Percentiles rank a stretch among this genome's conserved stretches.
These are phyloP conservation scores for Thumatha senex DNA, from an alignment of 2,888 invertebrate species.

Conservation along the genomic window DNA sequence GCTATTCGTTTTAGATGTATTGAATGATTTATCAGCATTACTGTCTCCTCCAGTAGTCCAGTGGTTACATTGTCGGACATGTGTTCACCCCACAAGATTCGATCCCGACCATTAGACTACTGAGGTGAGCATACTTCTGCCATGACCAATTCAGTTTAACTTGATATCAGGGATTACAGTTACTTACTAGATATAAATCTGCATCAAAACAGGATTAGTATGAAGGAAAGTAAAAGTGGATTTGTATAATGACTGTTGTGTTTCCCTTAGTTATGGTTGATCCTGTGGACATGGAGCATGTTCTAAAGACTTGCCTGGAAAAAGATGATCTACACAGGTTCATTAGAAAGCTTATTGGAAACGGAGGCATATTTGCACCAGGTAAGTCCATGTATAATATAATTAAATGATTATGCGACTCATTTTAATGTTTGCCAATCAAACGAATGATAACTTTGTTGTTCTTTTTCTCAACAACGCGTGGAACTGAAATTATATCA, in stretches of 20 bases:
- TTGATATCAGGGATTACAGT: not conserved
- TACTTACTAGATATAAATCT: not conserved
- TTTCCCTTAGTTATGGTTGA: constrained; percentile 53
- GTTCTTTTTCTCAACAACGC: too few species aligned
- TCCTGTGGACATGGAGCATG: constrained; percentile 61
- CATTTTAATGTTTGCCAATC: not conserved
- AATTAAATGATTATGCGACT: not conserved
- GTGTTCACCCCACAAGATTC: too few species aligned
- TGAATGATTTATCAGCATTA: too few species aligned
- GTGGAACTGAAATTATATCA: too few species aligned
- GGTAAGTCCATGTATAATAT: constrained; percentile 49
- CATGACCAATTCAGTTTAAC: too few species aligned
- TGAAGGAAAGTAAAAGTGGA: not conserved
- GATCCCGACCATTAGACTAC: too few species aligned
- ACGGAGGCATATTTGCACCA: constrained; percentile 67
- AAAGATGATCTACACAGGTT: constrained; percentile 69
- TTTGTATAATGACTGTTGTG: not conserved
- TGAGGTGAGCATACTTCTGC: too few species aligned
- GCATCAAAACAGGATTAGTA: too few species aligned
- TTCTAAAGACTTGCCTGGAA: constrained; percentile 67
- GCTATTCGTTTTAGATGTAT: too few species aligned
- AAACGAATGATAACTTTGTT: too few species aligned
- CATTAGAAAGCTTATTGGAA: constrained; percentile 53
- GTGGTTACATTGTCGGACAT: too few species aligned
- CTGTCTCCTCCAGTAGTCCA: too few species aligned